Conservation (phyloP, 2,888 invertebrate genomes). For the Phragmatobia fuliginosa region DNA sequence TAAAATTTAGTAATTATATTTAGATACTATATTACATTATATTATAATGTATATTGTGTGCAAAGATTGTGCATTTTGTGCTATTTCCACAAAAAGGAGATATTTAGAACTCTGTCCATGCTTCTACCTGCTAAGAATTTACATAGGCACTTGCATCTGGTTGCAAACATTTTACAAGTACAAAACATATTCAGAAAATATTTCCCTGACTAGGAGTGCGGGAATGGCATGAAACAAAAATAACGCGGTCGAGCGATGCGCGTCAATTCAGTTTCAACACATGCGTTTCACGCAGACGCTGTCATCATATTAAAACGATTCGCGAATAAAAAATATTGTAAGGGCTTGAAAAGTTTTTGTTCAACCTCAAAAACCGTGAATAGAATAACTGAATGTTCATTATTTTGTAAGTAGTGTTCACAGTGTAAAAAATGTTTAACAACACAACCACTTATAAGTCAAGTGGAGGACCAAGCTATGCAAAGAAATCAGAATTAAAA, state of each 20-base stretch:
- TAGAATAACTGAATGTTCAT: slow-evolving; percentile 38
- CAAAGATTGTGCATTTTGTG: background rate
- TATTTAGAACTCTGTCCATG: background rate
- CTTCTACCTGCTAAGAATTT: background rate
- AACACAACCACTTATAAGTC: slow-evolving; percentile 68
- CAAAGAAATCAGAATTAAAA: slow-evolving; percentile 52
- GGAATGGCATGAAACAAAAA: slow-evolving; percentile 74
- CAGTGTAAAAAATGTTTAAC: slow-evolving; percentile 66
- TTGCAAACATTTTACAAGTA: slow-evolving; percentile 22
- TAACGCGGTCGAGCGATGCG: slow-evolving; percentile 69
- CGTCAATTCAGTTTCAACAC: slow-evolving; percentile 70
- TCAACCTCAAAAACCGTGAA: slow-evolving; percentile 45
- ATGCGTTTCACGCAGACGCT: slow-evolving; percentile 65
- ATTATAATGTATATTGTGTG: background rate
- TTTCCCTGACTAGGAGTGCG: slow-evolving; percentile 73
- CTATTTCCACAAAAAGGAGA: background rate
- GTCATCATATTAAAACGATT: slow-evolving; percentile 63
- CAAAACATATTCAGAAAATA: slow-evolving; percentile 56
- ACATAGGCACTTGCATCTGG: slow-evolving; percentile 1
- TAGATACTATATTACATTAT: too few species aligned
- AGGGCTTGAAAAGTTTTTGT: slow-evolving; percentile 40
- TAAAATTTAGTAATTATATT: background rate
- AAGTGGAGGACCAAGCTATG: slow-evolving; percentile 54
- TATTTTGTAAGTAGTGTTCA: slow-evolving; percentile 24
- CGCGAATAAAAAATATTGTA: slow-evolving; percentile 48